These are phyloP conservation scores for Chirona hameri DNA, from an alignment of 2,888 invertebrate genomes.

Conservation along the genomic window DNA sequence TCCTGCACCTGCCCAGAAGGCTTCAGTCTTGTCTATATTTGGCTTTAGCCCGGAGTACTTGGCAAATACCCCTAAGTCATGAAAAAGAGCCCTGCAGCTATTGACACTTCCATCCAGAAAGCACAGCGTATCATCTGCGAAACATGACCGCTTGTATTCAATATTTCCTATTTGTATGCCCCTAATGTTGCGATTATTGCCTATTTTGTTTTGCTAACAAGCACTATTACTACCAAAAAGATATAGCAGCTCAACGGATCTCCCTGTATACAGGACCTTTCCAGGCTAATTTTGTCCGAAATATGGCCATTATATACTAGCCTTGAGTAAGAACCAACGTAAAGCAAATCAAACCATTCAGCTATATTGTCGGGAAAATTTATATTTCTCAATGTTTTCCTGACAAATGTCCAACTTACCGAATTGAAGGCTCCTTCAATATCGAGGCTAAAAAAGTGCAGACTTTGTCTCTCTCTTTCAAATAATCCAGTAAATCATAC, in stretches of 20 bases:
- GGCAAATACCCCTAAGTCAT: neutral
- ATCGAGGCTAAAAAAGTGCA: neutral
- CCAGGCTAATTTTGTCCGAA: neutral
- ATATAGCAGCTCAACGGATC: neutral
- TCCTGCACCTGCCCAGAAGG: neutral
- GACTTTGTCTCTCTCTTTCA: neutral
- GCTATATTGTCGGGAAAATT: neutral
- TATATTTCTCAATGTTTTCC: neutral
- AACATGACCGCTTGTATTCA: neutral
- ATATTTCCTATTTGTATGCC: neutral
- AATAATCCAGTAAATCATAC: neutral
- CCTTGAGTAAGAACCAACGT: neutral
- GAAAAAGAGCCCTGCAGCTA: neutral
- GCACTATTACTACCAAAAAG: neutral
- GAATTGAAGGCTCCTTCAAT: neutral
- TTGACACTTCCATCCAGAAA: neutral
- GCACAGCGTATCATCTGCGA: neutral
- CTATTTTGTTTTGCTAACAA: neutral
- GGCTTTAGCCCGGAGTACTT: neutral
- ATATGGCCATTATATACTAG: neutral
- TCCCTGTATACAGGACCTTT: neutral
- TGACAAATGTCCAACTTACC: neutral
- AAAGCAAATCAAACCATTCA: neutral
- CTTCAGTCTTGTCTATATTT: neutral
- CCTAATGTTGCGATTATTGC: neutral